Evolutionary conservation across 2,797 vertebrate species (phyloP), one percentile per base, ranked within the genome.

Genomic region (Oreonectes daqikongensis): DNA sequence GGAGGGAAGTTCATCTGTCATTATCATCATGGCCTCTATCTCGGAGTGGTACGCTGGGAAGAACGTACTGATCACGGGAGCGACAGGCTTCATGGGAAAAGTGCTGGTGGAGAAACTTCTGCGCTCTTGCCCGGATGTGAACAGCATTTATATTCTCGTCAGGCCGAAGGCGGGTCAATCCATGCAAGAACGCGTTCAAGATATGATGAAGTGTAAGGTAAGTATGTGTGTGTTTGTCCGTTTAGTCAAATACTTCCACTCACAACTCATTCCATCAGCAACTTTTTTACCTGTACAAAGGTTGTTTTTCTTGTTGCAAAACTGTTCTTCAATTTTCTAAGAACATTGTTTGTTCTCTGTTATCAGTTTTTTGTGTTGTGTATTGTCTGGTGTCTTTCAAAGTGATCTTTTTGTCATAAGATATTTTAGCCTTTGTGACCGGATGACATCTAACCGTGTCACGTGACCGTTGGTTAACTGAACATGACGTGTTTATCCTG

Each of bases 51-150:
- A 98, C 74, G 84, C 88, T 1, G 94, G 94, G 79, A 98, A 98
- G 89, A 93, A 85, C 0, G 84, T 98, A 35, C 92, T 98, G 84
- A 93, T 98, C 89, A 97, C 96, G 0, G 96, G 96, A 67, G 96
- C 94, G 75, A 98, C 96, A 0, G 96, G 96, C 81, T 98, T 98
- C 90, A 90, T 98, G 95, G 96, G 96, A 6, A 98, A 98, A 85
- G 96, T 98, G 67, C 87, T 98, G 86, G 87, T 98, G 89, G 96
- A 98, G 90, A 98, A 98, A 86, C 92, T 98, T 22, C 90, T 98
- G 78, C 92, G 96, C 20, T 95, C 93, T 75, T 96, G 96, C 69
- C 95, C 94, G 0, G 88, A 94, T 0, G 92, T 98, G 60, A 93
- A 93, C 85, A 85, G 92, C 11, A 85, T 98, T 81, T 99, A 96